These are phyloP conservation scores for Hofmannophila pseudospretella DNA, from an alignment of 2,888 invertebrate species.

Conservation along the genomic window DNA sequence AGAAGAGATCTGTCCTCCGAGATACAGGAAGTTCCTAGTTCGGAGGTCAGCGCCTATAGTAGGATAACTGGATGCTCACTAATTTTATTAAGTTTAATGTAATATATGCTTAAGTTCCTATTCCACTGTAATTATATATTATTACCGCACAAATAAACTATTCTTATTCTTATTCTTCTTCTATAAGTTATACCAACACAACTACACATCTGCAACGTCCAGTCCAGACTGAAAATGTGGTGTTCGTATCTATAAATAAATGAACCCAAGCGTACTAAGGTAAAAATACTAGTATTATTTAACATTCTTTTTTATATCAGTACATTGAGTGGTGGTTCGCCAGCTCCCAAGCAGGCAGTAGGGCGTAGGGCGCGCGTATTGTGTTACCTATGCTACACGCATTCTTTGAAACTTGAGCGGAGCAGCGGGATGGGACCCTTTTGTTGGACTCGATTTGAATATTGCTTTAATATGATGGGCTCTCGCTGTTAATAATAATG, in stretches of 20 bases:
- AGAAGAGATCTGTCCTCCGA: too few relatives aligned
- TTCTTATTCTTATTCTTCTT: too few relatives aligned
- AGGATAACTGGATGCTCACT: too few relatives aligned
- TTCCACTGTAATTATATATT: background rate
- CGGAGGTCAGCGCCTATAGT: too few relatives aligned
- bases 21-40: too few relatives aligned
- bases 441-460: slow-evolving; percentile 70
- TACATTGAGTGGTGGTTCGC: slow-evolving; percentile 15
- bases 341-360: slow-evolving; percentile 25
- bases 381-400: slow-evolving; percentile 61
- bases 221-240: too few relatives aligned
- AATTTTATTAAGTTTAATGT: too few relatives aligned
- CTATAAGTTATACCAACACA: too few relatives aligned
- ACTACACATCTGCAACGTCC: too few relatives aligned
- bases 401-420: slow-evolving; percentile 65
- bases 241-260: too few relatives aligned
- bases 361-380: slow-evolving; percentile 53
- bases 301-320: slow-evolving; percentile 5
- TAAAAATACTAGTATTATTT: background rate
- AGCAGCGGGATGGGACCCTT: slow-evolving; percentile 61
- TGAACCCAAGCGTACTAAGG: background rate
- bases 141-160: background rate
- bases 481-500: slow-evolving; percentile 44
- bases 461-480: slow-evolving; percentile 63
- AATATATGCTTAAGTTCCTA: too few relatives aligned